Evolutionary conservation across 2,888 invertebrate species (phyloP).

Genomic region (Pachycephus smyrnensis): DNA sequence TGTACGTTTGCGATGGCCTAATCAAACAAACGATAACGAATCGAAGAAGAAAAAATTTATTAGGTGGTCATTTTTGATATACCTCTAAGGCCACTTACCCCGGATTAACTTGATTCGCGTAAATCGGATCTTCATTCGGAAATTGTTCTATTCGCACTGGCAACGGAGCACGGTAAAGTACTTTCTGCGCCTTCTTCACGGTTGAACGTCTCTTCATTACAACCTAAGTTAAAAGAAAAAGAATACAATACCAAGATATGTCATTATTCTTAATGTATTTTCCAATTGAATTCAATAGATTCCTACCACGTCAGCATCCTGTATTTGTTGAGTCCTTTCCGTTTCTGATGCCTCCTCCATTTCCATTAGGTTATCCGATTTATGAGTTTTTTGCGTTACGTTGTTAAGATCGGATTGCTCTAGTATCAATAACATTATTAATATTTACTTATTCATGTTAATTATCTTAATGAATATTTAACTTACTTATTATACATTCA

Average conservation of each 20-base stretch:
- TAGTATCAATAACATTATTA: not conserved
- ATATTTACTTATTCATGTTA: not conserved
- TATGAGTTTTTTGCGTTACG: not conserved
- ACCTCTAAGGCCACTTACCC: constrained; percentile 20
- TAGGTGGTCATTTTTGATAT: not conserved
- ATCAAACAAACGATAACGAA: not conserved
- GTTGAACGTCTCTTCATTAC: constrained; percentile 39
- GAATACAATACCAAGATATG: not conserved
- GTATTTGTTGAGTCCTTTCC: not conserved
- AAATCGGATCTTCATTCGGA: constrained; percentile 29
- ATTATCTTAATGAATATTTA: constrained; percentile 5
- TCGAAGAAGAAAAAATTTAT: not conserved
- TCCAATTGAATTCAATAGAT: not conserved
- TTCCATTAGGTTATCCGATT: not conserved
- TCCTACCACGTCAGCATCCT: not conserved
- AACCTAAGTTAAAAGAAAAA: constrained; percentile 21
- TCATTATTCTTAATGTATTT: not conserved
- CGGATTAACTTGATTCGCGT: constrained; percentile 26
- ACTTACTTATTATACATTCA: constrained; percentile 68
- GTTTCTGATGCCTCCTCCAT: not conserved
- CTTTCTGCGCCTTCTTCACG: constrained; percentile 34
- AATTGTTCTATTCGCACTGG: constrained; percentile 28
- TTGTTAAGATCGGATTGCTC: not conserved
- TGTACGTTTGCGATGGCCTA: not conserved
- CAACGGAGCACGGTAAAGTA: constrained; percentile 29